Base-by-base conservation (phyloP, 92 coral and sea anemone genomes). In the Anthopleura xanthogrammica region DNA sequence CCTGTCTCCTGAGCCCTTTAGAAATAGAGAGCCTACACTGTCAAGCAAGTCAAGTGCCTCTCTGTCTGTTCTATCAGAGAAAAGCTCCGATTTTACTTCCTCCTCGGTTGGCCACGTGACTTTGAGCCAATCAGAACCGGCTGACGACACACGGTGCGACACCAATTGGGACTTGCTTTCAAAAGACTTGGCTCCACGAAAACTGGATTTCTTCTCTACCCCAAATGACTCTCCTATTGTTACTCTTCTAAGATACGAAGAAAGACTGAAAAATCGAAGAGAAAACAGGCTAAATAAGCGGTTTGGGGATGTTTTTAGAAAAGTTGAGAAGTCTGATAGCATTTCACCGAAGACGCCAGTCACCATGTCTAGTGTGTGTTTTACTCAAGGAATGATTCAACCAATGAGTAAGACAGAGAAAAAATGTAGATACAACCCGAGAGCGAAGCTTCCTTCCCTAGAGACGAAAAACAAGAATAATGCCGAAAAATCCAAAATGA, bases 351-450 rank as follows among this genome's bases (percentile, higher is more conserved):
- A 76, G 48, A 52, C 24, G 14, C 76, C 82, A 2, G 75, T 65
- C 3, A 64, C 1, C 41, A 84, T 77, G 19, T 48, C 82, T 2
- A 77, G 82, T 66, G 82, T 84, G 1, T 57, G 77, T 22, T 84
- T 60, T 55, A 72, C 82, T 57, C 75, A 84, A 20, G 87, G 87
- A 76, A 84, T 84, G 87, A 84, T 84, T 19, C 87, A 77, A 52
- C 87, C 87, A 13, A 76, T 64, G 9, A 83, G 16, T 50, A 66
- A 68, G 40, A 68, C 65, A 81, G 16, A 50, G 20, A 64, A 39
- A 11, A 50, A 23, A 24, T 52, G 56, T 5, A 77, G 19, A 52
- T 68, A 23, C 65, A 23, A 68, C 22, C 54, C 65, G 0, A 81
- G 14, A 14, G n/a, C 77, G 48, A 70, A 48, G 50, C 75, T 81